A percentile compares a stretch with the other conserved stretches of the same genome.
These are phyloP conservation scores for Australoheros facetus DNA, from an alignment of 2,797 vertebrate species.

Conservation along the genomic window DNA sequence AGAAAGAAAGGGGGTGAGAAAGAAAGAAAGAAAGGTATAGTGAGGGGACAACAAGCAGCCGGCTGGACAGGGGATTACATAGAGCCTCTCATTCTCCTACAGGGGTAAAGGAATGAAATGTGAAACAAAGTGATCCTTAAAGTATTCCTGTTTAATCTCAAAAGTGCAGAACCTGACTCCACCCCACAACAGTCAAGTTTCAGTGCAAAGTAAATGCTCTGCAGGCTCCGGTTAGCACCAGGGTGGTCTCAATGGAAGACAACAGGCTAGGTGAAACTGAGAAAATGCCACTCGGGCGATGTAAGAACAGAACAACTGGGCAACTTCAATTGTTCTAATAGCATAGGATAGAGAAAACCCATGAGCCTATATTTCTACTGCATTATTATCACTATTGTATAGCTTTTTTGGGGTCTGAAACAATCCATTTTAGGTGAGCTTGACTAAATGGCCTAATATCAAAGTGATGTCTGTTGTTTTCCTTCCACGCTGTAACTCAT, in stretches of 20 bases:
- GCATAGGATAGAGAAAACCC: not conserved
- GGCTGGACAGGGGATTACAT: constrained; percentile 69
- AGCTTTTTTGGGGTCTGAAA: not conserved
- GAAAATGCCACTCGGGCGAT: constrained; percentile 31
- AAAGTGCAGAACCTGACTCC: constrained; percentile 77
- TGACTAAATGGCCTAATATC: not conserved
- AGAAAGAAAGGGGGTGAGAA: constrained; percentile 20
- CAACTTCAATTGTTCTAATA: not conserved
- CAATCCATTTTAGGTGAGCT: not conserved
- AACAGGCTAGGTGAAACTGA: constrained; percentile 45
- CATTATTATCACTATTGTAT: not conserved
- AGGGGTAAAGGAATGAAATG: constrained; percentile 70
- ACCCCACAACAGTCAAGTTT: constrained; percentile 66
- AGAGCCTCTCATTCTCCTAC: constrained; percentile 59
- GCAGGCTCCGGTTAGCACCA: constrained; percentile 67
- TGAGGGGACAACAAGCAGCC: constrained; percentile 56
- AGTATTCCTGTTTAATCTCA: constrained; percentile 85
- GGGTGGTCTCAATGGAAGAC: constrained; percentile 75
- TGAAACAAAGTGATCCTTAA: constrained; percentile 81
- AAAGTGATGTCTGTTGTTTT: not conserved
- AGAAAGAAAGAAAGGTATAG: constrained; percentile 48
- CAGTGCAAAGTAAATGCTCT: constrained; percentile 68
- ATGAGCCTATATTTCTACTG: not conserved
- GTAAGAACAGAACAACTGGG: constrained; percentile 14
- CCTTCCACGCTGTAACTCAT: not conserved